Evolutionary conservation across 1,140 invertebrate genomes (phyloP).

Genomic region (Cheumatopsyche charites): DNA sequence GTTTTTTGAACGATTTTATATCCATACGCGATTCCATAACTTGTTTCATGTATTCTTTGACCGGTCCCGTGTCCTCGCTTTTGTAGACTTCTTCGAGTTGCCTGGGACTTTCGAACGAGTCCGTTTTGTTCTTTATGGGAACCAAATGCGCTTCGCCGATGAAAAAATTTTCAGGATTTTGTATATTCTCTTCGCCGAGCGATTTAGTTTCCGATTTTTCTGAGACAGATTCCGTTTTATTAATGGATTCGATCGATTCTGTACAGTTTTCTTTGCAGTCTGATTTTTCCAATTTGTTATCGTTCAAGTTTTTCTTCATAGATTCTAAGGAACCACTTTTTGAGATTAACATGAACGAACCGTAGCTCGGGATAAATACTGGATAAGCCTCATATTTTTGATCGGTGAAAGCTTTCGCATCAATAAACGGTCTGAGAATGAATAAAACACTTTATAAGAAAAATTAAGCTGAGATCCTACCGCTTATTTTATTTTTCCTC

Average conservation of each 20-base stretch:
- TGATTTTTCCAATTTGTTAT: conserved; percentile 7
- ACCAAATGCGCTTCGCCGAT: conserved; percentile 45
- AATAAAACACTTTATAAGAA: conserved; percentile 1
- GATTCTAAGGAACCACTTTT: conserved; percentile 34
- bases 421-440: conserved; percentile 36
- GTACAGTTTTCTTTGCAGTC: not conserved
- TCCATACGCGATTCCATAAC: conserved; percentile 21
- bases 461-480: not conserved
- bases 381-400: conserved; percentile 41
- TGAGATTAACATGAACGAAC: conserved; percentile 44
- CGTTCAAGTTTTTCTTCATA: conserved; percentile 27
- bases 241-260: not conserved
- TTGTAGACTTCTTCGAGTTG: conserved; percentile 36
- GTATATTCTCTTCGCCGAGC: not conserved
- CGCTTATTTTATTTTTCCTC: not conserved
- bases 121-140: conserved; percentile 34
- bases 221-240: not conserved
- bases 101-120: conserved; percentile 37
- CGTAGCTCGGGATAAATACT: conserved; percentile 45
- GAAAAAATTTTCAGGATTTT: conserved; percentile 29
- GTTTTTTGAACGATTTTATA: conserved; percentile 41
- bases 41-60: conserved; percentile 42
- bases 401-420: conserved; percentile 26
- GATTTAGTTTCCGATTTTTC: not conserved
- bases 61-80: conserved; percentile 21